These are phyloP conservation scores for Mesocricetus auratus DNA, from an alignment of 2,113 vertebrate species.

Conservation along the genomic window DNA sequence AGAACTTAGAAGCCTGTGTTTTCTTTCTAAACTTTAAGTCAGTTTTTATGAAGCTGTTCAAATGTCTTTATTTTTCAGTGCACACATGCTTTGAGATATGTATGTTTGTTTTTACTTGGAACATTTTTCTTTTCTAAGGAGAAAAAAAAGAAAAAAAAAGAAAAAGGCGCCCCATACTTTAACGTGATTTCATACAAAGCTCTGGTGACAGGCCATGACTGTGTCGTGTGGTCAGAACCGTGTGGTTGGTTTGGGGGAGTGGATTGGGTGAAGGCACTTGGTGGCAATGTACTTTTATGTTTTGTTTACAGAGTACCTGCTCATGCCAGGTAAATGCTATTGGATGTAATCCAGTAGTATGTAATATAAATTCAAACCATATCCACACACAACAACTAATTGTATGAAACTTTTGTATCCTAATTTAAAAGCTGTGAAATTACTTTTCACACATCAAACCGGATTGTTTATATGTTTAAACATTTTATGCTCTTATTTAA, in stretches of 20 bases:
- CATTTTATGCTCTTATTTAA: conserved; percentile 98
- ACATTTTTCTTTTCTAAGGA: conserved; percentile 83
- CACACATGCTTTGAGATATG: conserved; percentile 88
- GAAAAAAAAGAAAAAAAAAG: conserved; percentile 41
- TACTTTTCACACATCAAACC: conserved; percentile 93
- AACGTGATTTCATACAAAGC: conserved; percentile 88
- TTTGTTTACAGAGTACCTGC: conserved; percentile 95
- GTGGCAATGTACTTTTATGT: conserved; percentile 87
- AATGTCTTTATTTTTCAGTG: conserved; percentile 87
- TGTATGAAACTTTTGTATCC: conserved; percentile 93
- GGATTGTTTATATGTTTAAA: conserved; percentile 93
- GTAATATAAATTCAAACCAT: conserved; percentile 93
- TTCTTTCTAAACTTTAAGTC: conserved; percentile 87
- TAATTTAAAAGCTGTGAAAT: conserved; percentile 93
- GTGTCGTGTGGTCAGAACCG: conserved; percentile 85
- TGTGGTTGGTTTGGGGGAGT: conserved; percentile 85
- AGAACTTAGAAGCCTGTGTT: conserved; percentile 89
- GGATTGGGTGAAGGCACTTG: conserved; percentile 87
- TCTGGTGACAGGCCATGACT: conserved; percentile 85
- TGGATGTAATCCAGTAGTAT: conserved; percentile 93
- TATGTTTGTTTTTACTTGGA: conserved; percentile 90
- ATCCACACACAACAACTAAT: conserved; percentile 90
- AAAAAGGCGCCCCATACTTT: conserved; percentile 81
- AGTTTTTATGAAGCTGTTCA: conserved; percentile 88
- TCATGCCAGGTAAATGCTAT: conserved; percentile 89